These are phyloP conservation scores for Rhagium mordax DNA, from an alignment of 2,888 invertebrate species.

Conservation along the genomic window DNA sequence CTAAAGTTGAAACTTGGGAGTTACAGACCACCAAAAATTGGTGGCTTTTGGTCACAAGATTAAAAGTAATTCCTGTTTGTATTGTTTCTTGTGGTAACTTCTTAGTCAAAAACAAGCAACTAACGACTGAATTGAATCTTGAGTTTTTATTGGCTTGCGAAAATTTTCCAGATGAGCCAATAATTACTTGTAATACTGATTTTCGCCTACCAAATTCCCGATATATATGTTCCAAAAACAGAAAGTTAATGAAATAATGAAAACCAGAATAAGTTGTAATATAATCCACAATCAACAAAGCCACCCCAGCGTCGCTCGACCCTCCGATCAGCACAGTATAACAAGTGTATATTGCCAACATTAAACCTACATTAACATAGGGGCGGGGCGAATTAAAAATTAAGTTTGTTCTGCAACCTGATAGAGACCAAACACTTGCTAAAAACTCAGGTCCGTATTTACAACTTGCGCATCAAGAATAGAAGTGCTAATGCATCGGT, in stretches of 20 bases:
- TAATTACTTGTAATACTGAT: neutral
- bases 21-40: no score
- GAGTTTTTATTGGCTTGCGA: no score
- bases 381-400: slow-evolving; percentile 63
- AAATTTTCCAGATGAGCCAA: no score
- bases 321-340: slow-evolving; percentile 54
- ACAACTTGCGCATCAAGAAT: no score
- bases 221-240: slow-evolving; percentile 16
- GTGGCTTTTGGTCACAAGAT: no score
- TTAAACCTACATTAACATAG: slow-evolving; percentile 67
- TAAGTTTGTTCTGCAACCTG: slow-evolving; percentile 66
- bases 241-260: slow-evolving; percentile 48
- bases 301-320: slow-evolving; percentile 49
- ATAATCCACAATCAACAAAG: slow-evolving; percentile 50
- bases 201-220: neutral
- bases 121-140: no score
- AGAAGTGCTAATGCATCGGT: no score
- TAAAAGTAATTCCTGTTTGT: no score
- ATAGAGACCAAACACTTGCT: slow-evolving; percentile 61
- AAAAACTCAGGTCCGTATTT: slow-evolving; percentile 41
- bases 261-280: slow-evolving; percentile 55
- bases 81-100: no score
- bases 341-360: slow-evolving; percentile 65
- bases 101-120: no score
- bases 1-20: no score